These are phyloP conservation scores for Ochotona princeps DNA, from an alignment of 2,113 vertebrate species.

Conservation along the genomic window DNA sequence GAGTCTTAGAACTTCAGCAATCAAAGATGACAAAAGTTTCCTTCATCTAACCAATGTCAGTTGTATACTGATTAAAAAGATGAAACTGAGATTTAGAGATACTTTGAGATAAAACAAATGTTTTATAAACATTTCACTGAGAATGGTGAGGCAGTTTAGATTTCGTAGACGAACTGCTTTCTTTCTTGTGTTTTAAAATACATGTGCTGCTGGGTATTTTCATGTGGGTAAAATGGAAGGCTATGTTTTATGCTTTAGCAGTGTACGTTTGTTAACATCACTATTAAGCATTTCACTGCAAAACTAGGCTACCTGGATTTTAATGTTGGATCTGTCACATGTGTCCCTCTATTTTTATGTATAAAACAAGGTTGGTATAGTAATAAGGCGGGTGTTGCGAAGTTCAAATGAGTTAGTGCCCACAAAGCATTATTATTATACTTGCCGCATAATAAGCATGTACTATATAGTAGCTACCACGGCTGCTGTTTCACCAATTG, in stretches of 20 bases:
- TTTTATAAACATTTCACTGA: slow-evolving; percentile 39
- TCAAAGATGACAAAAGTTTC: background rate
- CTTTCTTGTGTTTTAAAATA: slow-evolving; percentile 41
- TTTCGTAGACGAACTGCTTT: background rate
- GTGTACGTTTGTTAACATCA: background rate
- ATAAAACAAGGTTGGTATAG: background rate
- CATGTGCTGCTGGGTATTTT: background rate
- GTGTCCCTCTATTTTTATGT: background rate
- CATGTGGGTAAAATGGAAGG: background rate
- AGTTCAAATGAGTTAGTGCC: background rate
- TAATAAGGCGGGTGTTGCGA: background rate
- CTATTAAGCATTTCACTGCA: background rate
- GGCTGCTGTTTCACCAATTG: accelerated
- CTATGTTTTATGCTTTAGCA: background rate
- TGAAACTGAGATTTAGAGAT: background rate
- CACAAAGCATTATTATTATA: background rate
- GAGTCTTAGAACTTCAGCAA: slow-evolving; percentile 1
- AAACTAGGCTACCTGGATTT: background rate
- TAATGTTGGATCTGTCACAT: background rate
- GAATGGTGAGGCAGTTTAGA: slow-evolving; percentile 30
- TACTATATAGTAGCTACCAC: background rate
- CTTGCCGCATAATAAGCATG: background rate
- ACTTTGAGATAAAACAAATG: background rate
- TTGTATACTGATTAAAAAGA: background rate
- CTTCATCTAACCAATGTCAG: background rate